Percentiles rank a stretch among this genome's conserved stretches.
These are phyloP conservation scores for Leucopsar rothschildi DNA, from an alignment of 2,113 vertebrate species.

Conservation along the genomic window DNA sequence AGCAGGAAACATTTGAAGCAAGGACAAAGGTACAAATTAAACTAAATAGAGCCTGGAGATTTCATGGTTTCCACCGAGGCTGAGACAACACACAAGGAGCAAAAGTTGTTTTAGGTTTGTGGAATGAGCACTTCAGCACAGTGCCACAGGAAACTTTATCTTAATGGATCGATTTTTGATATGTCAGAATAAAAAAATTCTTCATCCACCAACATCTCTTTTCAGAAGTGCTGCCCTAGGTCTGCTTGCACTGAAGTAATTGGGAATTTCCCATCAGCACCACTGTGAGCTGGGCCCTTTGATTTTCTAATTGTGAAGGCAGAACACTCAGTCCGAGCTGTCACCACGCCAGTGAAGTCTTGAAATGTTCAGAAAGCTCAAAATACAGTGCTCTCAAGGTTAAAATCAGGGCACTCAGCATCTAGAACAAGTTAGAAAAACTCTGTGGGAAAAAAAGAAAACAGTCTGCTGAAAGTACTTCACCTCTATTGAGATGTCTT, in stretches of 20 bases:
- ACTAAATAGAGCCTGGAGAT: background rate
- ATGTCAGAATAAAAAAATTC: background rate
- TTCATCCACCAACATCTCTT: background rate
- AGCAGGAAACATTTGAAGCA: background rate
- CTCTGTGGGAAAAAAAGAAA: background rate
- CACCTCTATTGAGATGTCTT: background rate
- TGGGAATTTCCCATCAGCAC: background rate
- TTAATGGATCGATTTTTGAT: background rate
- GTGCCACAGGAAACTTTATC: background rate
- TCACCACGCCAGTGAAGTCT: background rate
- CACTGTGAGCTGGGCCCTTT: background rate
- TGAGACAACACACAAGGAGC: background rate
- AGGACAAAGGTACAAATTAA: background rate
- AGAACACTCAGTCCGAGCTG: background rate
- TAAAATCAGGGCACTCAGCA: background rate
- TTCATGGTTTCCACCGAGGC: background rate
- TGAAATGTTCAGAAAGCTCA: background rate
- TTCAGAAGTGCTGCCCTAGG: background rate
- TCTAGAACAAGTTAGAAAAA: background rate
- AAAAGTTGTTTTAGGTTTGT: background rate
- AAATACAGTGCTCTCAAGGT: background rate
- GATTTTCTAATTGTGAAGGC: background rate
- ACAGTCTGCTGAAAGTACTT: background rate
- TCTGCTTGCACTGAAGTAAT: background rate
- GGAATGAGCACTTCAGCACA: background rate